Evolutionary conservation across 1,140 invertebrate species (phyloP).

Genomic region (Branchinecta lynchi): DNA sequence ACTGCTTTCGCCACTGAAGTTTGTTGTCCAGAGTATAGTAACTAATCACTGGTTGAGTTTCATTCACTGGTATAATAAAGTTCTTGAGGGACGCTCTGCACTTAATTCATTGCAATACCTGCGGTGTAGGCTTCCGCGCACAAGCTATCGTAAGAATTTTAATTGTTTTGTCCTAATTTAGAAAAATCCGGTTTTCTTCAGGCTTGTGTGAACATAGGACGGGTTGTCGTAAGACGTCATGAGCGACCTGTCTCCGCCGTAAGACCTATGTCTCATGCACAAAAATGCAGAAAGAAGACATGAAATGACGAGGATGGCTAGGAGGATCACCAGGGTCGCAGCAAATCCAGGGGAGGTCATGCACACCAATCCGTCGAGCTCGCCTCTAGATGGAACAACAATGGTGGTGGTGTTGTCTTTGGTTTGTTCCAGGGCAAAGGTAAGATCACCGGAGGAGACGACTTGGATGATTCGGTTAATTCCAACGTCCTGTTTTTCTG

Average conservation of each 20-base stretch:
- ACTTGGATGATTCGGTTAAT: conserved; percentile 60
- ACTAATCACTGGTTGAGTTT: no score
- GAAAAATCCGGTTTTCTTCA: conserved; percentile 4
- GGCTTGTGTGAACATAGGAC: conserved; percentile 19
- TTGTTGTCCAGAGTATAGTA: no score
- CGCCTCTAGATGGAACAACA: conserved; percentile 42
- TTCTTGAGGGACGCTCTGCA: no score
- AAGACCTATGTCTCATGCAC: conserved; percentile 42
- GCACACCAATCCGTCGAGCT: conserved; percentile 51
- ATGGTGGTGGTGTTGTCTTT: conserved; percentile 38
- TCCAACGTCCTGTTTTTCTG: conserved; percentile 57
- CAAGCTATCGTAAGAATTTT: no score
- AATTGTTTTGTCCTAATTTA: not conserved
- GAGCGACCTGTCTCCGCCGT: conserved; percentile 18
- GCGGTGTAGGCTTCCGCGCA: no score
- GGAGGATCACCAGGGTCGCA: conserved; percentile 58
- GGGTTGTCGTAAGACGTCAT: conserved; percentile 20
- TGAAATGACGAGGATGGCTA: conserved; percentile 60
- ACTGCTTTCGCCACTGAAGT: no score
- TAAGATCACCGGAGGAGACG: conserved; percentile 66
- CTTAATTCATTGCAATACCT: no score
- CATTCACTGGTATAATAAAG: no score
- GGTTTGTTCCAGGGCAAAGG: conserved; percentile 53
- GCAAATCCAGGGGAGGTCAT: conserved; percentile 82
- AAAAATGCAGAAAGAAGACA: conserved; percentile 67